Evolutionary conservation across 2,797 vertebrate species (phyloP), one percentile per base, ranked within the genome.

Genomic region (Coluber constrictor): DNA sequence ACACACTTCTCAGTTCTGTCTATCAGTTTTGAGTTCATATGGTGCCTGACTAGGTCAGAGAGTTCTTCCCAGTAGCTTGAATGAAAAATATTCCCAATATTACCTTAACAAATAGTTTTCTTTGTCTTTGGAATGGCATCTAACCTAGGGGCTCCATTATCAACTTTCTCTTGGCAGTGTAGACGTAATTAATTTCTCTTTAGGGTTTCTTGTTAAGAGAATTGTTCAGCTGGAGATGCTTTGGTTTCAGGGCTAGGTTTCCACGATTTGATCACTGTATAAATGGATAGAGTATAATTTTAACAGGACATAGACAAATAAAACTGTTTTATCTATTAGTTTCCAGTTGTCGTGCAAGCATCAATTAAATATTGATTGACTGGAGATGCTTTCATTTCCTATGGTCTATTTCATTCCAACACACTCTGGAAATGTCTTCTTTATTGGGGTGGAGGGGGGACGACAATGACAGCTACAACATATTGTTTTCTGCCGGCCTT

Each of bases 281-380:
- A 94, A 91, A 47, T 23, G 0, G 15, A 94, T 93, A 54, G 51
- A 59, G 23, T 25, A 16, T 74, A 66, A 87, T 95, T 93, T 93
- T 29, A 93, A 92, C 47, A 29, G 83, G 91, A 94, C 87, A 89
- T 25, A 12, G 10, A 37, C 74, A 93, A 92, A 93, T 89, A 94
- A 94, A 96, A 47, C 54, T 87, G 37, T 93, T 91, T 20, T 51
- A 5, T 32, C 87, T 90, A 93, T 94, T 97, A 90, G 93, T 94
- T 95, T 47, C 88, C 91, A 60, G 55, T 74, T 92, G 29, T 89
- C 94, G 12, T 18, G 29, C 60, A 92, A 25, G 43, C 93, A 94
- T 92, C 87, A 92, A 88, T 47, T 93, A 91, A 6, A 0, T 91
- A 94, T 92, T 92, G 94, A 95, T 96, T 94, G 89, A 92, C 16